Base-by-base conservation (phyloP, 1,140 invertebrate genomes). In the Nilaparvata lugens region DNA sequence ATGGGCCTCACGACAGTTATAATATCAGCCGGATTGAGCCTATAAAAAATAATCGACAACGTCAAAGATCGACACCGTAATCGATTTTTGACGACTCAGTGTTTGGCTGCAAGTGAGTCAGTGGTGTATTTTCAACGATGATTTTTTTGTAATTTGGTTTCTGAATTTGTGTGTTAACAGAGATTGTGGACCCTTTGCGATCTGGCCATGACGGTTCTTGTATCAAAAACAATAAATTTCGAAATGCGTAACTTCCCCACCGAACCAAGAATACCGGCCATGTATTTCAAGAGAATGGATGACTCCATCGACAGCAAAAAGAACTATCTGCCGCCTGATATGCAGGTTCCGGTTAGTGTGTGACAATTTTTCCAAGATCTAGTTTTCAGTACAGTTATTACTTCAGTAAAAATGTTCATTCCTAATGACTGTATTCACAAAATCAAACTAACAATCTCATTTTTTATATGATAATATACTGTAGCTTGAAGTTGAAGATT, bases 101-200 rank as follows among this genome's bases (percentile, higher is more conserved):
- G 9, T 40, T 9, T 40, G 9, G 38, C n/a, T 40, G n/a, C n/a
- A n/a, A 40, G n/a, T 40, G 9, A n/a, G n/a, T n/a, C n/a, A n/a
- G n/a, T n/a, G n/a, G n/a, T n/a, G n/a, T n/a, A n/a, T n/a, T n/a
- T n/a, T n/a, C n/a, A n/a, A n/a, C n/a, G n/a, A n/a, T n/a, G n/a
- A n/a, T n/a, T n/a, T n/a, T n/a, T n/a, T n/a, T n/a, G n/a, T n/a
- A n/a, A n/a, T 35, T 35, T 35, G 31, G 1, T 1, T 4, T 11
- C 7, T 35, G 9, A 35, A 35, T 4, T 6, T 35, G 7, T 35
- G 7, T 9, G 31, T 35, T 48, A 19, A 5, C 73, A 96, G 91
- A 97, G 95, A 90, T 77, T 98, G 68, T 97, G 93, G 87, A 89
- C 93, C 43, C 85, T 95, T 52, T 97, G 94, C 79, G 95, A 98